Conservation (phyloP, 2,113 vertebrate species). For the Esox niger region DNA sequence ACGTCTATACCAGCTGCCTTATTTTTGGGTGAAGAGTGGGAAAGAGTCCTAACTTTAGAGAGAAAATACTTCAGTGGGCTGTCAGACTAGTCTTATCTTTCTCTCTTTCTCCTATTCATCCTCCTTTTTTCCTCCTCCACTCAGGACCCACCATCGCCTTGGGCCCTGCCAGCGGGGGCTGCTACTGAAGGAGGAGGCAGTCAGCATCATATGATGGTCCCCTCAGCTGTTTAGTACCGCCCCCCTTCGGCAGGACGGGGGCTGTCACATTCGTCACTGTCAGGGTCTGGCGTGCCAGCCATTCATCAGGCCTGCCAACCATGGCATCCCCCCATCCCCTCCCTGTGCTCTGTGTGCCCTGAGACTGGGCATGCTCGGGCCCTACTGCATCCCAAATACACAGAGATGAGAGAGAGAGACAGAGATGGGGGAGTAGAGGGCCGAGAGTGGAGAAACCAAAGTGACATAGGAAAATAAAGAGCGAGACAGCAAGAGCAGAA, state of each 20-base stretch:
- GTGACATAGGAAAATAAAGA: not conserved
- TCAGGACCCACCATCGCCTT: constrained; percentile 38
- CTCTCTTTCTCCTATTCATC: constrained; percentile 7
- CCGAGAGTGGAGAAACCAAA: not conserved
- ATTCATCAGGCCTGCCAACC: constrained; percentile 79
- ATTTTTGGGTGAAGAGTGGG: constrained; percentile 9
- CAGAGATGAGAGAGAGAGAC: constrained; percentile 34
- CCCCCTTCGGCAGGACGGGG: constrained; percentile 63
- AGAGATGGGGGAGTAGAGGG: not conserved
- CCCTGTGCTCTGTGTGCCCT: constrained; percentile 64
- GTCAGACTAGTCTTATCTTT: constrained; percentile 33
- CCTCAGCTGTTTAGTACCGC: constrained; percentile 59
- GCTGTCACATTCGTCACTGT: constrained; percentile 83
- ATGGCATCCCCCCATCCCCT: constrained; percentile 60
- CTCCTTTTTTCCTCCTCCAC: constrained; percentile 8
- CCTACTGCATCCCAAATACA: constrained; percentile 73
- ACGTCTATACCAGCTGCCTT: not conserved
- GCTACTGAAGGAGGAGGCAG: constrained; percentile 52
- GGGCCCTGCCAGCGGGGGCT: constrained; percentile 41
- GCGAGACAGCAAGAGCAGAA: constrained; percentile 47
- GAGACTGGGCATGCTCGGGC: constrained; percentile 70
- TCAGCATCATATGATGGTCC: constrained; percentile 58
- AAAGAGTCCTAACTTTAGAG: constrained; percentile 1
- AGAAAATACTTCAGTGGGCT: constrained; percentile 5
- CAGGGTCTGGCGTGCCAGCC: constrained; percentile 65